These are phyloP conservation scores for Drosophila ustulata DNA, from an alignment of 2,888 invertebrate species.

Conservation along the genomic window DNA sequence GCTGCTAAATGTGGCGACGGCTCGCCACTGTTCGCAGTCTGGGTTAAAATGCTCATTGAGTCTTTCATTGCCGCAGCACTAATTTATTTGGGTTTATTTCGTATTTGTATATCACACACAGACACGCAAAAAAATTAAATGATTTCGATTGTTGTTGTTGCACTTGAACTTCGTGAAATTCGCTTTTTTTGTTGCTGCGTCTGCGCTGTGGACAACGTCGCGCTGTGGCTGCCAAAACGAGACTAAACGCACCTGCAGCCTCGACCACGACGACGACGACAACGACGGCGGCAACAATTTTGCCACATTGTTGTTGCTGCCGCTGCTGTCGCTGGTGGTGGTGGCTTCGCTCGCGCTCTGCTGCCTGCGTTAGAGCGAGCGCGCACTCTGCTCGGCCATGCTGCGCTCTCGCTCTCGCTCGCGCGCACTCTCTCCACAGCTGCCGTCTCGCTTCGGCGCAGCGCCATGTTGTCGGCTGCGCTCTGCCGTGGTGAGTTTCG, in stretches of 20 bases:
- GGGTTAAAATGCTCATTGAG: constrained; percentile 83
- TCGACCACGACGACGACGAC: constrained; percentile 57
- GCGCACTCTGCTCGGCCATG: constrained; percentile 2
- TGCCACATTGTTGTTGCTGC: constrained; percentile 50
- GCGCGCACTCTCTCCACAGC: not conserved
- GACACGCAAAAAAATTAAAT: not conserved
- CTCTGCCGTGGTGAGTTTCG: constrained; percentile 57
- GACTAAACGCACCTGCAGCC: constrained; percentile 84
- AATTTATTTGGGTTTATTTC: constrained; percentile 4
- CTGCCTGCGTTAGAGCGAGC: constrained; percentile 28
- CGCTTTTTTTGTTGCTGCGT: constrained; percentile 13
- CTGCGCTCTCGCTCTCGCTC: not conserved
- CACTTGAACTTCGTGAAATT: constrained; percentile 27
- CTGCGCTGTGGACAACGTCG: constrained; percentile 67
- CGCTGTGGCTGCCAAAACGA: constrained; percentile 82
- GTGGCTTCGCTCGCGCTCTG: constrained; percentile 10
- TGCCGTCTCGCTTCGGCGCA: constrained; percentile 51
- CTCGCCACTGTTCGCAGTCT: constrained; percentile 65
- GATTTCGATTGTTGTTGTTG: not conserved
- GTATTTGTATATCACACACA: not conserved
- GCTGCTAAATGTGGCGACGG: constrained; percentile 50
- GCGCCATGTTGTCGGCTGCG: constrained; percentile 59
- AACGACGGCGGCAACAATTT: constrained; percentile 42
- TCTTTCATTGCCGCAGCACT: constrained; percentile 79
- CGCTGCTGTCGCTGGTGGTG: constrained; percentile 50